These are phyloP conservation scores for Lipotes vexillifer DNA, from an alignment of 2,113 vertebrate genomes.

Conservation along the genomic window DNA sequence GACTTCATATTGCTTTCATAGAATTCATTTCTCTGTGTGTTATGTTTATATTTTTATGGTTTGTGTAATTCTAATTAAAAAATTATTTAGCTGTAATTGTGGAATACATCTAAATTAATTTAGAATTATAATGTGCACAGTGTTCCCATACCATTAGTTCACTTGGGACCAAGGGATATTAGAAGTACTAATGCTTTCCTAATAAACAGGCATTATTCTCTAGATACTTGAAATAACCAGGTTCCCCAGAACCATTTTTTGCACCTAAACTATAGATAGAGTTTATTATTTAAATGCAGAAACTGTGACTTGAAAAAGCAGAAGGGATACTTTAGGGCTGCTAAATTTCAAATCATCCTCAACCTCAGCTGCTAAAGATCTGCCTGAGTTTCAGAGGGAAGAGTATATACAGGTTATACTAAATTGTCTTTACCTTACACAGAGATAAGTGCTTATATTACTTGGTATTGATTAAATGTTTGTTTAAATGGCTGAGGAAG, in stretches of 20 bases:
- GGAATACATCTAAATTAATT: background rate
- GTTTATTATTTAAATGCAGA: background rate
- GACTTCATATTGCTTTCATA: background rate
- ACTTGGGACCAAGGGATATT: background rate
- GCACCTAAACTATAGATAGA: background rate
- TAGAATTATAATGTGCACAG: background rate
- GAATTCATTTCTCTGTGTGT: background rate
- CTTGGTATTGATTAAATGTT: slow-evolving; percentile 53
- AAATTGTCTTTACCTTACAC: background rate
- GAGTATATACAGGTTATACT: background rate
- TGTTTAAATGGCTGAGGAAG: slow-evolving; percentile 53
- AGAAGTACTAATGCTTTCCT: background rate
- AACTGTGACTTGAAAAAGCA: background rate
- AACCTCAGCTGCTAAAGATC: background rate
- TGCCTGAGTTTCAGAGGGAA: background rate
- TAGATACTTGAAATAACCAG: background rate
- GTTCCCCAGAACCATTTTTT: background rate
- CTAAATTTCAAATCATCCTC: background rate
- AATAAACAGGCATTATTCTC: background rate
- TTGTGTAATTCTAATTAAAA: slow-evolving; percentile 15
- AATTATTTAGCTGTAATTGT: background rate
- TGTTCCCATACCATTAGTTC: background rate
- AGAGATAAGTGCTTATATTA: slow-evolving; percentile 48
- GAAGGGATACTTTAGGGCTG: background rate
- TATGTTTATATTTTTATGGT: background rate